These are phyloP conservation scores for Carterocephalus palaemon DNA, from an alignment of 2,888 invertebrate genomes.

Conservation along the genomic window DNA sequence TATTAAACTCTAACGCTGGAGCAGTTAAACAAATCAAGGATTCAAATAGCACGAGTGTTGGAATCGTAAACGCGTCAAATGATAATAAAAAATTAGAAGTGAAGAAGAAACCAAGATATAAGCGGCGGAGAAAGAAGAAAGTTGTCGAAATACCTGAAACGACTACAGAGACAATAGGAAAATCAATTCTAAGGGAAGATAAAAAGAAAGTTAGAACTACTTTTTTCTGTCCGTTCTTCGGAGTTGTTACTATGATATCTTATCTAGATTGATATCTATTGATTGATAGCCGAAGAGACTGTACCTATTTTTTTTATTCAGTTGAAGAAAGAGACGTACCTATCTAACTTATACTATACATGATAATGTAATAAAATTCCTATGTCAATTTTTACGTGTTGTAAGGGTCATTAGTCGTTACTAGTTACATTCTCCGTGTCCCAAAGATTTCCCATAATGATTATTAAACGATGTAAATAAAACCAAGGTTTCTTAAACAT, in stretches of 20 bases:
- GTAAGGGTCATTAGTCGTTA: too few relatives aligned
- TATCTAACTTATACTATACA: too few relatives aligned
- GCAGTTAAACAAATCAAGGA: conserved; percentile 22
- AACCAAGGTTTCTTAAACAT: not conserved
- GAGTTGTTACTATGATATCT: conserved; percentile 49
- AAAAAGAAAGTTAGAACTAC: conserved; percentile 42
- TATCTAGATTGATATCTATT: conserved; percentile 29
- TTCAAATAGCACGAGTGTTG: not conserved
- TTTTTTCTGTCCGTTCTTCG: conserved; percentile 62
- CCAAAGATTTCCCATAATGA: too few relatives aligned
- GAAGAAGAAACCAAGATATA: conserved; percentile 3
- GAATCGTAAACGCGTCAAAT: conserved; percentile 3
- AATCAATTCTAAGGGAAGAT: conserved; percentile 28
- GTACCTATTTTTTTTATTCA: too few relatives aligned
- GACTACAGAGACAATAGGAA: not conserved
- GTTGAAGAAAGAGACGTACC: too few relatives aligned
- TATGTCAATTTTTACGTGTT: too few relatives aligned
- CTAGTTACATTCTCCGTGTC: too few relatives aligned
- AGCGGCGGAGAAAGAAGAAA: conserved; percentile 29
- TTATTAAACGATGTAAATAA: not conserved
- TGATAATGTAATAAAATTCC: too few relatives aligned
- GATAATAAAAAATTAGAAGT: conserved; percentile 2
- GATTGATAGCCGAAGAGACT: too few relatives aligned
- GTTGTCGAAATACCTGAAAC: conserved; percentile 8
- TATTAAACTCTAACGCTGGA: not conserved